These are phyloP conservation scores for Clarias pachynema DNA, from an alignment of 2,797 vertebrate genomes.

Conservation along the genomic window DNA sequence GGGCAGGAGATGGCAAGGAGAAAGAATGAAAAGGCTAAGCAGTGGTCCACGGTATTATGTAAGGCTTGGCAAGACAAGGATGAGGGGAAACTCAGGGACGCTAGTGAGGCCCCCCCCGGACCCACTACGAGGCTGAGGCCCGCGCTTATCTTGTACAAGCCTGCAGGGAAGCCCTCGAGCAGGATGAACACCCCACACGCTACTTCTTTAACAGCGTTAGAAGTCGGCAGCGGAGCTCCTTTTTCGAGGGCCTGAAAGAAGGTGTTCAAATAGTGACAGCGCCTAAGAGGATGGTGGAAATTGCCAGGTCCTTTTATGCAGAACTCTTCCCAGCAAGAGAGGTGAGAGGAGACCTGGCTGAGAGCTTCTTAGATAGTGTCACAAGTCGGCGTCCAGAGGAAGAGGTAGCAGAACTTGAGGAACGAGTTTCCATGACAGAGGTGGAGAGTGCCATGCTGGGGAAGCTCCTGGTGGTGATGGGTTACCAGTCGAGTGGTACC, in stretches of 20 bases:
- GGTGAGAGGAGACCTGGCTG: background rate
- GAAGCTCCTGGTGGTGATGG: background rate
- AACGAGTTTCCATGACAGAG: background rate
- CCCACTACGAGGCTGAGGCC: background rate
- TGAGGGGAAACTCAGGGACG: background rate
- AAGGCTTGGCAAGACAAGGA: background rate
- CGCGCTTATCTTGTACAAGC: background rate
- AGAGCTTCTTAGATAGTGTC: background rate
- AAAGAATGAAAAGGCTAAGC: background rate
- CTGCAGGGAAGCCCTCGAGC: background rate
- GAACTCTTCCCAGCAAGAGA: background rate
- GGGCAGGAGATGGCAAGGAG: background rate
- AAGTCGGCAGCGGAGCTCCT: background rate
- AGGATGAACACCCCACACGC: background rate
- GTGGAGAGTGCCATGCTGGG: background rate
- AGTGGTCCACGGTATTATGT: background rate
- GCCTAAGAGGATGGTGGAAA: background rate
- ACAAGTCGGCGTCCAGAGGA: too few species aligned
- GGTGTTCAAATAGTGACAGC: background rate
- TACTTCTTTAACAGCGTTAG: background rate
- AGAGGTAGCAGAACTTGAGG: accelerated
- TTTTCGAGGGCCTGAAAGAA: background rate
- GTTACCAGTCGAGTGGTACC: background rate
- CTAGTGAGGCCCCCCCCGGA: background rate
- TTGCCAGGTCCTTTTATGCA: background rate